Evolutionary conservation across 1,140 invertebrate genomes (phyloP).

Genomic region (Drosophila virilis): DNA sequence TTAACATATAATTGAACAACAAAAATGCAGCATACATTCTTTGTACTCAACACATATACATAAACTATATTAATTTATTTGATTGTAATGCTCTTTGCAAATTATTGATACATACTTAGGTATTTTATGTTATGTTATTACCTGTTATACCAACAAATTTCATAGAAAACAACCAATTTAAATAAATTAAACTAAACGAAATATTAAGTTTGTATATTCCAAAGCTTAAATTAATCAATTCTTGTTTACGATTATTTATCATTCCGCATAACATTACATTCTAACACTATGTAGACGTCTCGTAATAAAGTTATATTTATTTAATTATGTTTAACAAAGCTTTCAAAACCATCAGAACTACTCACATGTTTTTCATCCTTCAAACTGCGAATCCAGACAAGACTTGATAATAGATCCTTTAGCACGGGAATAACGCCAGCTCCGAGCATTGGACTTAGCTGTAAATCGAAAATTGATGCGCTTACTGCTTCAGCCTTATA

Average conservation of each 20-base stretch:
- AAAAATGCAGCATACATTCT: constrained; percentile 33
- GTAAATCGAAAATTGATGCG: background rate
- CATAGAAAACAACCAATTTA: constrained; percentile 20
- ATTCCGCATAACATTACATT: constrained; percentile 36
- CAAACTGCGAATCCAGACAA: constrained; percentile 8
- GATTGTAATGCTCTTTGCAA: constrained; percentile 23
- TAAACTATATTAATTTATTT: constrained; percentile 36
- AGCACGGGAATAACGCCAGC: background rate
- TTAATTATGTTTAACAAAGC: constrained; percentile 5
- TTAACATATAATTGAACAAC: constrained; percentile 18
- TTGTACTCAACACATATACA: constrained; percentile 18
- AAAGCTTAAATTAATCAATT: constrained; percentile 27
- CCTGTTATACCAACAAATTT: constrained; percentile 31
- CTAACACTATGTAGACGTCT: constrained; percentile 4
- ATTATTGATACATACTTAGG: constrained; percentile 15
- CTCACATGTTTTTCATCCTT: constrained; percentile 1
- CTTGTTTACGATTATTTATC: constrained; percentile 30
- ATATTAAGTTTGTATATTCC: constrained; percentile 24
- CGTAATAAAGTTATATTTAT: constrained; percentile 37
- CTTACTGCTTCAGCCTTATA: constrained; percentile 17
- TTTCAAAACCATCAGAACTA: background rate
- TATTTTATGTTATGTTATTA: constrained; percentile 51
- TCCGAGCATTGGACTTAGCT: background rate
- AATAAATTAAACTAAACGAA: constrained; percentile 33
- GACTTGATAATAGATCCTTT: constrained; percentile 6